Evolutionary conservation across 2,797 vertebrate genomes (phyloP), one percentile per base, ranked within the genome.

Genomic region (Gallinago nigripennis): DNA sequence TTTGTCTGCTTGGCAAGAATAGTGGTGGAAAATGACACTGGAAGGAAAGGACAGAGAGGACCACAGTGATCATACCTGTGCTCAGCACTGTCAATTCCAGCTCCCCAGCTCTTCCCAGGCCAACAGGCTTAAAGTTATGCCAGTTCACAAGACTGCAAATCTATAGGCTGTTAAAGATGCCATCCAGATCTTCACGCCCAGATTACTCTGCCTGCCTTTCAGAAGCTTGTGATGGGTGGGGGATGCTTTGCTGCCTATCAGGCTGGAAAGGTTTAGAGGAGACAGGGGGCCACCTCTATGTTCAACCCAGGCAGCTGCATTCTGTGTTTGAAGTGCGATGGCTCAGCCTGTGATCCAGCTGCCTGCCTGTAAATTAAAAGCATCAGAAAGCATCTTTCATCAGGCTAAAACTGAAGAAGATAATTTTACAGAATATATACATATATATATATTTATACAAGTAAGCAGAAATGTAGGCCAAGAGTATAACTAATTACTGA

Each of bases 231-330:
- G 9, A 37, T 6, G 9, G 25, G 9, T 41, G 33, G 7, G 7
- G 15, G 28, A 23, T 77, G 28, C 45, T 56, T 41, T n/a, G 17
- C 11, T 56, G 19, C 21, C 24, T 51, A 3, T 16, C 11, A n/a
- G 4, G 3, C 23, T 57, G 13, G 33, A 69, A 72, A 58, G 15
- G 12, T 77, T 69, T 41, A 20, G 39, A 61, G 31, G 20, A 82
- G 28, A 88, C 27, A 58, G 39, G 15, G 1, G 0, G 21, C 2
- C 4, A 41, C 35, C 0, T 1, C 20, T 11, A 3, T 39, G 33
- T 16, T 73, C 58, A 81, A 33, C 39, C 35, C 48, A 60, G 39
- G 8, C 4, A 0, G 6, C 43, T 51, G 50, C 3, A 0, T 3
- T 71, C 37, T 53, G 6, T 33, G 7, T 56, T 19, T 43, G 33